A percentile compares a stretch with the other conserved stretches of the same genome.
These are phyloP conservation scores for Synanthedon vespiformis DNA, from an alignment of 2,888 invertebrate genomes.

Conservation along the genomic window DNA sequence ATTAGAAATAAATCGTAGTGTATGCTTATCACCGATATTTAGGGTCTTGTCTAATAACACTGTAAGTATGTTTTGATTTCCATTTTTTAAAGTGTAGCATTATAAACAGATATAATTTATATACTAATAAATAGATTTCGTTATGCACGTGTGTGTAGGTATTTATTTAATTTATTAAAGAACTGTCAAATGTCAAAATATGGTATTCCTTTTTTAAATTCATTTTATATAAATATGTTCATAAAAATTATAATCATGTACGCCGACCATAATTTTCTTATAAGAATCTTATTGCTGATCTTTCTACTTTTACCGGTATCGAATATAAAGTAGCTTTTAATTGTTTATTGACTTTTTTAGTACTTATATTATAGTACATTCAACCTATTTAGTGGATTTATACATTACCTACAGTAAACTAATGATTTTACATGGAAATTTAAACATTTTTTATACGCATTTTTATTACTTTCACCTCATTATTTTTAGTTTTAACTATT, in stretches of 20 bases:
- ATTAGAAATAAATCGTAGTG: constrained; percentile 72
- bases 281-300: too few species aligned
- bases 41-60: constrained; percentile 62
- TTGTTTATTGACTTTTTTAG: not conserved
- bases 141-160: constrained; percentile 50
- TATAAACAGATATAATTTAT: constrained; percentile 26
- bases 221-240: not conserved
- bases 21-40: constrained; percentile 65
- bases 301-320: not conserved
- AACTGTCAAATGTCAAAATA: constrained; percentile 51
- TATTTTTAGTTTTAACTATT: too few species aligned
- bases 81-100: constrained; percentile 17
- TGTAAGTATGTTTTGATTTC: constrained; percentile 40
- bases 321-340: not conserved
- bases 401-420: not conserved
- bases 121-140: constrained; percentile 34
- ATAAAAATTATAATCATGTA: too few species aligned
- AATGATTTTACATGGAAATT: too few species aligned
- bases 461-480: too few species aligned
- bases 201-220: constrained; percentile 18
- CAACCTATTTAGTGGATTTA: not conserved
- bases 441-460: too few species aligned
- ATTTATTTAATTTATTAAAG: constrained; percentile 31
- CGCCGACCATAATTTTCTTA: too few species aligned
- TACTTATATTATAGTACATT: not conserved